Evolutionary conservation across 2,113 vertebrate species (phyloP), one percentile per base, ranked within the genome.

Genomic region (Corythornis vintsioides): DNA sequence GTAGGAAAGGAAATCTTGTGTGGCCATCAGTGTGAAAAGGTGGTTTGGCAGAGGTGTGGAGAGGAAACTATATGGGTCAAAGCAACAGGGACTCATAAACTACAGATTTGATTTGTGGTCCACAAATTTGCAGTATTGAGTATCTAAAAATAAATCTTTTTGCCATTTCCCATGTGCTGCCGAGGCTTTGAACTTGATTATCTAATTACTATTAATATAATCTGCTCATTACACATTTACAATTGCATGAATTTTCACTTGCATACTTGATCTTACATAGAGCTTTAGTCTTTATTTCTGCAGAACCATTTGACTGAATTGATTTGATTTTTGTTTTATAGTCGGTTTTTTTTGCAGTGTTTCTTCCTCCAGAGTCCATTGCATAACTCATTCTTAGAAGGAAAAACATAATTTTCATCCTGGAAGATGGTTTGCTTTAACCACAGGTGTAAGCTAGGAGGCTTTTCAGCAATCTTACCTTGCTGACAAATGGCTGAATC

Each of bases 81-180:
- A 92, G 53, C 66, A 92, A 64, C 76, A 71, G 55, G 86, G 38
- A 17, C 28, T 90, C 29, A 52, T 20, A 63, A 6, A 1, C 26
- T 74, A 50, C 67, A 92, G 42, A 85, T 78, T 69, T 86, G 85
- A 71, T 90, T 71, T 71, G 60, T 57, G 29, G 38, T 92, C 43
- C 57, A 57, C 26, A 47, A 55, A 73, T 94, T 89, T 94, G 93
- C 60, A 15, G 33, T 94, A 61, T 59, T 0, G 9, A 83, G 15
- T 85, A 59, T 91, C 89, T 95, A 93, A 95, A 95, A 92, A 88
- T 84, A 90, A 91, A 64, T 33, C 26, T 70, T 87, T 89, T 60
- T 81, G 31, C 40, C 9, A 31, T 91, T 88, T 83, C 63, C 21
- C 29, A 4, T 78, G 66, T 4, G 0, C 35, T 85, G 79, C 86